phyloP scores from a whole-genome alignment of 2,797 vertebrate genomes.

The Ctenopoma kingsleyae region DNA sequence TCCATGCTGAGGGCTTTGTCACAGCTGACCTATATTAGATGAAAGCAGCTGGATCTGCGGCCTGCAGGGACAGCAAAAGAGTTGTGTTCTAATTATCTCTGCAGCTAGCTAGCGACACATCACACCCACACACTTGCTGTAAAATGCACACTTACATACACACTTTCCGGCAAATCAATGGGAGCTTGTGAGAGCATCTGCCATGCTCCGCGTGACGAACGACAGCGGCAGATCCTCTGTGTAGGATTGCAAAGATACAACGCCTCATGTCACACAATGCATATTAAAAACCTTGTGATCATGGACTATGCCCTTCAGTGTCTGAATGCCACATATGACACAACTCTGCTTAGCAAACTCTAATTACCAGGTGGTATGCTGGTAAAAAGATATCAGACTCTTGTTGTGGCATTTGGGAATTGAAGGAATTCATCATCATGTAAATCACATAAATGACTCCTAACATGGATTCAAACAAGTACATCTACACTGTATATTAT shows the following conservation, averaged over 20 bases:
- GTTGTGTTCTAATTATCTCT: conserved; percentile 85
- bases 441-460: conserved; percentile 1
- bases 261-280: conserved; percentile 41
- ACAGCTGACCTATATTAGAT: conserved; percentile 85
- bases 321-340: conserved; percentile 1
- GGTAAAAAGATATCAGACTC: conserved; percentile 38
- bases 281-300: conserved; percentile 50
- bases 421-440: conserved; percentile 1
- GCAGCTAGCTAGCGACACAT: conserved; percentile 74
- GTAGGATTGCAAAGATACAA: conserved; percentile 39
- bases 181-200: conserved; percentile 65
- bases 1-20: conserved; percentile 80
- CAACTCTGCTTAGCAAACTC: conserved; percentile 18
- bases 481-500: conserved; percentile 16
- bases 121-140: conserved; percentile 23
- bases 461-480: conserved; percentile 28
- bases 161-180: conserved; percentile 66
- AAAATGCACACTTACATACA: conserved; percentile 14
- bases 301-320: conserved; percentile 16
- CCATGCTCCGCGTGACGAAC: conserved; percentile 57
- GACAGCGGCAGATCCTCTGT: conserved; percentile 48
- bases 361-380: conserved; percentile 39
- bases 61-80: conserved; percentile 81
- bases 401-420: conserved; percentile 30
- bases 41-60: conserved; percentile 83